Evolutionary conservation across 2,797 vertebrate species (phyloP).

Genomic region (Trachurus trachurus): DNA sequence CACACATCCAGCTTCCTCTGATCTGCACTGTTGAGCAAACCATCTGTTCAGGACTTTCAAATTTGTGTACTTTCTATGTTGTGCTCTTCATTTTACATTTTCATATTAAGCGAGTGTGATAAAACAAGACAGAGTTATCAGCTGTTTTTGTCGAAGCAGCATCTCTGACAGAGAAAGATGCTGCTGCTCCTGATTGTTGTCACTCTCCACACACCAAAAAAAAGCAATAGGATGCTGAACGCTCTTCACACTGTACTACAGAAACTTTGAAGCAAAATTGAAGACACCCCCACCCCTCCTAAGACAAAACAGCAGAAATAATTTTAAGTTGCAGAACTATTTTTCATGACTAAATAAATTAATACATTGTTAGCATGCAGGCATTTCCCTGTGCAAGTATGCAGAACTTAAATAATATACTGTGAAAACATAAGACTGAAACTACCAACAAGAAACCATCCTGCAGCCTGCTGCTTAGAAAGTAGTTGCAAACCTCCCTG

Average conservation of each 20-base stretch:
- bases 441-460: slow-evolving; percentile 18
- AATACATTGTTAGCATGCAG: background rate
- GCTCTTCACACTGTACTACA: background rate
- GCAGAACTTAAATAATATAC: background rate
- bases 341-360: background rate
- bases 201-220: background rate
- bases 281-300: too few relatives aligned
- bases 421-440: slow-evolving; percentile 14
- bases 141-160: background rate
- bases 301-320: background rate
- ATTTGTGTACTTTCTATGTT: slow-evolving; percentile 15
- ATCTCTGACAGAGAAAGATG: slow-evolving; percentile 10
- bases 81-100: slow-evolving; percentile 6
- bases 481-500: slow-evolving; percentile 33
- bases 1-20: slow-evolving; percentile 21
- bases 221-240: background rate
- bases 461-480: slow-evolving; percentile 1
- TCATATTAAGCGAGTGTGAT: slow-evolving; percentile 5
- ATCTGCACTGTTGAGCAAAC: slow-evolving; percentile 34
- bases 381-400: slow-evolving; percentile 8
- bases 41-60: slow-evolving; percentile 48
- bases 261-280: background rate
- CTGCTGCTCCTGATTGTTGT: background rate
- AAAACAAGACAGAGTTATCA: background rate
- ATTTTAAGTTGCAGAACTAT: background rate